These are phyloP conservation scores for Epiblema foenella DNA, from an alignment of 2,888 invertebrate genomes.

Conservation along the genomic window DNA sequence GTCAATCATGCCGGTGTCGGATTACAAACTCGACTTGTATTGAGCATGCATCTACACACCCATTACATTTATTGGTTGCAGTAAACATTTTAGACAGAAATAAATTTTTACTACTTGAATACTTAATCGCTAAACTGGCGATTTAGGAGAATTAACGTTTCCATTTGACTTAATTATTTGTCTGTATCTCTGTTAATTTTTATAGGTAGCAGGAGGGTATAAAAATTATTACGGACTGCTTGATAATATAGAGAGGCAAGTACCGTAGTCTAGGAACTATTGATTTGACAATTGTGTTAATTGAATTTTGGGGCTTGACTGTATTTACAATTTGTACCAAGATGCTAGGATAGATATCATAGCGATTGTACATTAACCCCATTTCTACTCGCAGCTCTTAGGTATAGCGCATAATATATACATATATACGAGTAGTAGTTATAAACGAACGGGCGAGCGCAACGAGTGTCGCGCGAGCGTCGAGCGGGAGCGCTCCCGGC, in stretches of 20 bases:
- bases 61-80: not conserved
- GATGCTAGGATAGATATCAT: no score
- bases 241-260: no score
- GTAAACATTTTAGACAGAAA: not conserved
- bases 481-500: conserved; percentile 50
- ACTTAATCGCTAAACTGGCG: not conserved
- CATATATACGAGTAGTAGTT: not conserved
- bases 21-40: conserved; percentile 28
- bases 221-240: no score
- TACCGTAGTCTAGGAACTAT: no score
- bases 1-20: conserved; percentile 27
- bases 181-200: no score
- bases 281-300: no score
- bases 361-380: no score
- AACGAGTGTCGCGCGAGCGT: conserved; percentile 46
- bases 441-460: conserved; percentile 25
- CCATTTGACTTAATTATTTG: not conserved
- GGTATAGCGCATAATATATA: no score
- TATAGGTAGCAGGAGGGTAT: no score
- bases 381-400: no score
- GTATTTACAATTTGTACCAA: no score
- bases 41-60: not conserved
- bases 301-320: no score
- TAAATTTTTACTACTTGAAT: not conserved
- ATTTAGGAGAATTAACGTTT: not conserved